Evolutionary conservation across 53 echinoderm and acorn worm species (phyloP).

Genomic region (Hippasteria phrygiana): DNA sequence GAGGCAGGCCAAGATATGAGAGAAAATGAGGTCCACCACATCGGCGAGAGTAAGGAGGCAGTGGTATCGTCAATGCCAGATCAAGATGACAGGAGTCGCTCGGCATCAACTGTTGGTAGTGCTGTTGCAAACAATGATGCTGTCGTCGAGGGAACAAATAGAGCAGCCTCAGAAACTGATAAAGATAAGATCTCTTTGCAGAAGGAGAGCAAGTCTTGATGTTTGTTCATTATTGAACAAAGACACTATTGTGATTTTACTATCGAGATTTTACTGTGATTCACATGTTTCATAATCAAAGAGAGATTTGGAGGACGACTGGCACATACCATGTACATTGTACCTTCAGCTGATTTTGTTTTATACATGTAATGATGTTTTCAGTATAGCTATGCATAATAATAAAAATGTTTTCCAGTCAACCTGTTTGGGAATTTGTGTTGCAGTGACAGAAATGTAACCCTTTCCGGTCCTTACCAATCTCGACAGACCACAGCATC

Average conservation of each 20-base stretch:
- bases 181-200: not conserved
- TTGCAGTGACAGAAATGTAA: too few species aligned
- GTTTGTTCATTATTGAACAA: not conserved
- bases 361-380: too few species aligned
- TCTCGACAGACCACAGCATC: too few species aligned
- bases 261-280: too few species aligned
- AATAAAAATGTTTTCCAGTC: too few species aligned
- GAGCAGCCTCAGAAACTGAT: conserved; percentile 1
- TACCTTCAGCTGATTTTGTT: too few species aligned
- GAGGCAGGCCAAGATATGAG: not conserved
- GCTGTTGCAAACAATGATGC: not conserved
- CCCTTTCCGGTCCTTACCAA: too few species aligned
- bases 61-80: not conserved
- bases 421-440: too few species aligned
- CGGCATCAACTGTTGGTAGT: not conserved
- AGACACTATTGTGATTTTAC: not conserved
- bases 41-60: not conserved
- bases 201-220: conserved; percentile 37
- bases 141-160: not conserved
- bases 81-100: too few species aligned
- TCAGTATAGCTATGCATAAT: too few species aligned
- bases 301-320: not conserved
- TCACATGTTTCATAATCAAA: not conserved
- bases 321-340: too few species aligned
- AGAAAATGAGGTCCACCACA: not conserved